Evolutionary conservation across 2,113 vertebrate species (phyloP), one percentile per base, ranked within the genome.

Genomic region (Percina caprodes): DNA sequence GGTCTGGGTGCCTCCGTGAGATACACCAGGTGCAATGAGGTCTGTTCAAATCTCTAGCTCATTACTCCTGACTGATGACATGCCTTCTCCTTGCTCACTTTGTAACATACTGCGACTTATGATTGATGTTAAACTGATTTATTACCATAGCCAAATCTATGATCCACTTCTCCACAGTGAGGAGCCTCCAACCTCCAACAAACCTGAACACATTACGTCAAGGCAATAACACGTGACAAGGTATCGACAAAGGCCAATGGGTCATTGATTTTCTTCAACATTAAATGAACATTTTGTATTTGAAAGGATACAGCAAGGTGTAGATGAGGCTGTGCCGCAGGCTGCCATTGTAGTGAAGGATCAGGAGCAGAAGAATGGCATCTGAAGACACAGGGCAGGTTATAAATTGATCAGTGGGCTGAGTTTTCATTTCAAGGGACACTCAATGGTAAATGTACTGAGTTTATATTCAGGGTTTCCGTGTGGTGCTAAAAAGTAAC

Each of bases 111-210:
- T 66, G 0, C 8, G 48, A 84, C 54, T 67, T n/a, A 13, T 55
- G 82, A 80, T 62, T 82, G 39, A 82, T 52, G 69, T 63, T 18
- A 23, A 26, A 70, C 14, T 15, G 60, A 72, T 75, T 65, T 72
- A 86, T 95, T 83, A 96, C 97, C 98, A 99, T 97, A 13, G 97
- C 95, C 87, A 96, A 74, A 83, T 99, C 97, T 61, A 99, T 93
- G 91, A 99, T 93, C 95, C 97, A 96, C 89, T 96, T 97, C 74
- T 93, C 92, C 87, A 98, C 80, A 0, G 95, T 92, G 33, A 99
- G 90, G 39, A 97, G 3, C 69, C 96, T 96, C 98, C 97, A 99
- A 9, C 94, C 94, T 0, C 87, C 94, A 12, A 95, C 86, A 18
- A 96, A 96, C 82, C 98, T 99, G 87, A 24, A 4, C 76, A 59